Evolutionary conservation across 1,140 invertebrate species (phyloP).

Genomic region (Heliconius himera): DNA sequence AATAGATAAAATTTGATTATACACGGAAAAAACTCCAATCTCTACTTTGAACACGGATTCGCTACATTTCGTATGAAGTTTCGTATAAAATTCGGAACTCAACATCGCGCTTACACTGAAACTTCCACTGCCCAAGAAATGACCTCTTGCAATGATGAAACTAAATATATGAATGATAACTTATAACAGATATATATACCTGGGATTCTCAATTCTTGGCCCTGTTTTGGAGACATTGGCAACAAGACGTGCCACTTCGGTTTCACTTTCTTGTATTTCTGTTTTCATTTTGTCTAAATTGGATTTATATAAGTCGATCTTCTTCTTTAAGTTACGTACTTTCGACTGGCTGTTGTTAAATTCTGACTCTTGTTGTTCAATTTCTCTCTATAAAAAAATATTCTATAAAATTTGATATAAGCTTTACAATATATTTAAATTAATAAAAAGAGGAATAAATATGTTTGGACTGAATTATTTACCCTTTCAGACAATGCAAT

Average conservation of each 20-base stretch:
- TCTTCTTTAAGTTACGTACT: neutral
- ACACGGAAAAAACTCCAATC: too few species aligned
- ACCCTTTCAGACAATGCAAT: too few species aligned
- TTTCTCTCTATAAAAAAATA: neutral
- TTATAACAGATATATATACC: neutral
- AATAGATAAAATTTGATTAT: too few species aligned
- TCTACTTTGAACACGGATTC: too few species aligned
- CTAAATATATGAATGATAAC: too few species aligned
- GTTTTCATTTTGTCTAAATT: neutral
- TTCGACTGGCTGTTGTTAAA: neutral
- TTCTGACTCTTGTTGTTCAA: neutral
- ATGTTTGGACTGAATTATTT: too few species aligned
- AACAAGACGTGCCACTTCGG: neutral
- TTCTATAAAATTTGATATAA: neutral
- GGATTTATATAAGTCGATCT: neutral
- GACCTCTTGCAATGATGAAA: too few species aligned
- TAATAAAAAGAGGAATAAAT: too few species aligned
- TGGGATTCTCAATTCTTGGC: neutral
- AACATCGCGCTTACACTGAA: constrained; percentile 30
- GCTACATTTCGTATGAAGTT: constrained; percentile 82
- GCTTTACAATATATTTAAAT: too few species aligned
- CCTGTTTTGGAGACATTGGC: neutral
- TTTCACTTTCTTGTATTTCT: neutral
- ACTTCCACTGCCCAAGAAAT: too few species aligned
- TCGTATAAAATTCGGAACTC: too few species aligned